Evolutionary conservation across 2,888 invertebrate species (phyloP), one percentile per base, ranked within the genome.

Genomic region (Thelaira solivaga): DNA sequence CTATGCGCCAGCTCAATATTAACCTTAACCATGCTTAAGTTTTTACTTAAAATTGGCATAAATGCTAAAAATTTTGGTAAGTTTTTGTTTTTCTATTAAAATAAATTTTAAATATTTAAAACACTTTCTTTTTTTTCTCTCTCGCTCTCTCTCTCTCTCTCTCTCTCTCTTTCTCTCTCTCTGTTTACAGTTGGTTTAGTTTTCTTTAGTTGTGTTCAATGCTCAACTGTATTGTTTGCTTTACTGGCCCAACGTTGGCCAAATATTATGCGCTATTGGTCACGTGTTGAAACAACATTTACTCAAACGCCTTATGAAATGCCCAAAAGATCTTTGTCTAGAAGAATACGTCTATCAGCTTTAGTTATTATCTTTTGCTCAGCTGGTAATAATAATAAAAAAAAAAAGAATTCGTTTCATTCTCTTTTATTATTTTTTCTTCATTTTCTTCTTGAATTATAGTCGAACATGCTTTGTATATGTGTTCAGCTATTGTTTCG

Each of bases 51-150:
- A 24, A 77, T 83, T 69, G 89, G 89, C n/a, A 73, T 88, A 5
- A 83, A 84, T 55, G 83, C 89, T 0, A 89, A 88, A 80, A 89
- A 88, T 80, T 80, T 85, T 16, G 88, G 89, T 88, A 67, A 80
- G 84, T 67, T 6, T 65, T 47, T 13, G 47, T 51, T 7, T 8
- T 2, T n/a, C n/a, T 47, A 6, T 24, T 10, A 0, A 0, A 0
- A 57, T 20, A 11, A 18, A 20, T 3, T 11, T 10, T n/a, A 41
- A 18, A 41, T 41, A 6, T 10, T 31, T 5, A 31, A 13, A 29
- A 18, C 7, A 0, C 8, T 22, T 22, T 5, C 13, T 34, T 7
- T 34, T 7, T 22, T 1, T 57, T 26, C 4, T 2, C 16, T 39
- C 5, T 8, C 31, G 2, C 8, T 0, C 71, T 0, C 11, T 4